Evolutionary conservation across 2,888 invertebrate species (phyloP).

Genomic region (Mesorhabditis belari): DNA sequence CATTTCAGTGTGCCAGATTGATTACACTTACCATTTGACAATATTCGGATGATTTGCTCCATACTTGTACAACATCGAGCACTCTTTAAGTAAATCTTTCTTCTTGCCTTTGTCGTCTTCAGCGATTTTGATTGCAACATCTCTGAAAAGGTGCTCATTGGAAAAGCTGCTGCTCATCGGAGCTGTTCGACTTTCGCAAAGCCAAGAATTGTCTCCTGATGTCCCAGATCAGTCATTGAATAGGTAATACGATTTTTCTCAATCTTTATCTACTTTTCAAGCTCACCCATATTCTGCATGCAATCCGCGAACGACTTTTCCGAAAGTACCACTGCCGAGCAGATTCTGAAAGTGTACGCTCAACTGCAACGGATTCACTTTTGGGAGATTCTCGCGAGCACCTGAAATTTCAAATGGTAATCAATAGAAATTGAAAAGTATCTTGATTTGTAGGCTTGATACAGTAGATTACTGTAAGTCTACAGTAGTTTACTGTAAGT

Average conservation of each 20-base stretch:
- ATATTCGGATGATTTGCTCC: constrained; percentile 8
- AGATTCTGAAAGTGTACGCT: neutral
- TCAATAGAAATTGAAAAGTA: too few species aligned
- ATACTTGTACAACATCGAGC: constrained; percentile 17
- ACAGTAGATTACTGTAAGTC: too few species aligned
- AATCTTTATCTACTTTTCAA: neutral
- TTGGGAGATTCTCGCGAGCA: too few species aligned
- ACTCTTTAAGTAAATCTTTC: constrained; percentile 16
- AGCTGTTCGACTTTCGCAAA: too few species aligned
- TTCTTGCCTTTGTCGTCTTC: constrained; percentile 1
- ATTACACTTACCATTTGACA: constrained; percentile 8
- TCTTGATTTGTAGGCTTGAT: too few species aligned
- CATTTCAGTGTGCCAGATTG: too few species aligned
- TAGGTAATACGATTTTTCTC: neutral
- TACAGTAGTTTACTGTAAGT: too few species aligned
- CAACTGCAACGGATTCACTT: neutral
- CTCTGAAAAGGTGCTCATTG: constrained; percentile 4
- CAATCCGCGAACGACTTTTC: neutral
- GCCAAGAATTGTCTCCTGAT: too few species aligned
- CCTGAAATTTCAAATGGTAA: too few species aligned
- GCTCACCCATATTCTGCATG: neutral
- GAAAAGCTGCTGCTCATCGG: too few species aligned
- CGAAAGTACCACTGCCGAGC: neutral
- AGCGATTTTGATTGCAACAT: constrained; percentile 10
- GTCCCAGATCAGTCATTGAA: too few species aligned